Conservation (phyloP, 2,888 invertebrate species). For the Torymus aiolomorphi region DNA sequence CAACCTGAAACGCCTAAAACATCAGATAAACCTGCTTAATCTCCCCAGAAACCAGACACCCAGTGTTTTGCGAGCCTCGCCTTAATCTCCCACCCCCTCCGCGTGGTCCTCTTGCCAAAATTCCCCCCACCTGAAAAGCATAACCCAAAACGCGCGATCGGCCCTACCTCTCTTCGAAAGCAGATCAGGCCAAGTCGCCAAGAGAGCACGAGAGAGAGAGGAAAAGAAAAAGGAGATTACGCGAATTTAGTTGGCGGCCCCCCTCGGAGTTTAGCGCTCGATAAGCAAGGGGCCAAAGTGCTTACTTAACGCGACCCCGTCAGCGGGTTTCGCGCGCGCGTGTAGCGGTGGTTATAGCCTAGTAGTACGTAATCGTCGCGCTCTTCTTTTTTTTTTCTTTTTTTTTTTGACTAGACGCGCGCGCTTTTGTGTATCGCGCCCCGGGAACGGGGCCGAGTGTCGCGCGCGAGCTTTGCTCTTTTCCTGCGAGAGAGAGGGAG, state of each 20-base stretch:
- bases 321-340: conserved; percentile 32
- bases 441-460: conserved; percentile 26
- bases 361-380: conserved; percentile 36
- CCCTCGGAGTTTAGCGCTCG: conserved; percentile 55
- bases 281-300: conserved; percentile 59
- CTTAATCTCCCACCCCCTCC: too few relatives aligned
- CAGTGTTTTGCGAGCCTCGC: too few relatives aligned
- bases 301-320: conserved; percentile 56
- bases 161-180: conserved; percentile 1
- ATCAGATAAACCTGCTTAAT: too few relatives aligned
- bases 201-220: too few relatives aligned
- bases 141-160: background rate
- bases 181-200: conserved; percentile 25
- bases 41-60: too few relatives aligned
- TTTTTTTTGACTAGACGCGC: conserved; percentile 21
- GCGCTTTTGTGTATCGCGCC: conserved; percentile 21
- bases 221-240: conserved; percentile 34
- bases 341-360: background rate
- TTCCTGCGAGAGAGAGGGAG: background rate
- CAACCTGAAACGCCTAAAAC: too few relatives aligned
- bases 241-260: conserved; percentile 21
- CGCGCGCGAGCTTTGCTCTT: conserved; percentile 1
- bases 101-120: too few relatives aligned
- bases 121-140: too few relatives aligned
- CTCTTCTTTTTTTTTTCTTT: background rate